Evolutionary conservation across 2,888 invertebrate species (phyloP).

Genomic region (Acleris cristana): DNA sequence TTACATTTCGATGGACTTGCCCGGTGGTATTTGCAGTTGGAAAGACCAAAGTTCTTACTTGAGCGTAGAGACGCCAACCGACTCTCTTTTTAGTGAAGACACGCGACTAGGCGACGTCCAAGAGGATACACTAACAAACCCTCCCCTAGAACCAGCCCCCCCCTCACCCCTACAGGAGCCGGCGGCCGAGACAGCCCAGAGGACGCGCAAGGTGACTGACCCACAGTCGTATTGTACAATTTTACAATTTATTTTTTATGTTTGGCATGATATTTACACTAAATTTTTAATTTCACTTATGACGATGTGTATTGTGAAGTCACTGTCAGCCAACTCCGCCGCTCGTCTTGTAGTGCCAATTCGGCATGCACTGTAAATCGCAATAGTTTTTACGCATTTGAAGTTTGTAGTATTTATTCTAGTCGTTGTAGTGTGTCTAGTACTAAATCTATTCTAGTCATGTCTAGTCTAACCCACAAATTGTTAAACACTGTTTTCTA

Average conservation of each 20-base stretch:
- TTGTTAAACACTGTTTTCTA: slow-evolving; percentile 51
- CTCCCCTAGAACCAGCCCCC: slow-evolving; percentile 69
- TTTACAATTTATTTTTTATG: slow-evolving; percentile 77
- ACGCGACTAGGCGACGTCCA: slow-evolving; percentile 56
- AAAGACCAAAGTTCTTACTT: slow-evolving; percentile 91
- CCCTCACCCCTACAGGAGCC: slow-evolving; percentile 75
- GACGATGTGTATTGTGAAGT: slow-evolving; percentile 72
- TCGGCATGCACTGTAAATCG: slow-evolving; percentile 66
- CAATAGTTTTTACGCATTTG: slow-evolving; percentile 60
- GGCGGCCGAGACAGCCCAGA: slow-evolving; percentile 57
- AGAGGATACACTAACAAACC: slow-evolving; percentile 82
- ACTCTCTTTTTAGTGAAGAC: slow-evolving; percentile 52
- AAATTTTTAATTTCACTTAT: slow-evolving; percentile 77
- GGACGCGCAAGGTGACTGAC: slow-evolving; percentile 80
- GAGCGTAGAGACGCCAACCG: slow-evolving; percentile 81
- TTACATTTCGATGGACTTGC: slow-evolving; percentile 88
- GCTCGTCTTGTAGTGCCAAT: slow-evolving; percentile 81
- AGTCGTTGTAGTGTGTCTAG: slow-evolving; percentile 59
- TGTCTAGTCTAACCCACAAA: slow-evolving; percentile 63
- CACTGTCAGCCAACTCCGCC: slow-evolving; percentile 64
- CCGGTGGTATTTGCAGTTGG: slow-evolving; percentile 92
- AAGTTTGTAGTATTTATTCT: slow-evolving; percentile 51
- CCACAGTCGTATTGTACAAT: slow-evolving; percentile 81
- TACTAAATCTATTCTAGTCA: slow-evolving; percentile 74
- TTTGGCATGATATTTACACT: slow-evolving; percentile 82